These are phyloP conservation scores for Agriopis leucophaearia DNA, from an alignment of 2,888 invertebrate genomes.

Conservation along the genomic window DNA sequence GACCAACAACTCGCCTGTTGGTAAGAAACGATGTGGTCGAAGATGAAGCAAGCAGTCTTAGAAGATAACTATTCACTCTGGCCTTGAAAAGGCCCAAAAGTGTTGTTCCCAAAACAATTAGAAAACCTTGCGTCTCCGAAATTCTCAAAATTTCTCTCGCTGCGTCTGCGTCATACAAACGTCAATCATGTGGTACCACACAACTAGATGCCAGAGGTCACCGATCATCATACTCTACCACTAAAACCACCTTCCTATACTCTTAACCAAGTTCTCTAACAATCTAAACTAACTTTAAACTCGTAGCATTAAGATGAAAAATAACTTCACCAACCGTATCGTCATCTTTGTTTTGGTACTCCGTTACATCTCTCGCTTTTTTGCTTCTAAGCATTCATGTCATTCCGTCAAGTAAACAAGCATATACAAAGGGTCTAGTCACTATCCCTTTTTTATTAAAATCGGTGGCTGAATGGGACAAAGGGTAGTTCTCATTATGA, in stretches of 20 bases:
- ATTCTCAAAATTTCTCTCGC: slow-evolving; percentile 75
- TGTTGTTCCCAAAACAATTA: slow-evolving; percentile 53
- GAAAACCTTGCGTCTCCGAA: slow-evolving; percentile 60
- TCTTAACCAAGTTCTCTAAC: slow-evolving; percentile 37
- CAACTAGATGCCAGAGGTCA: slow-evolving; percentile 79
- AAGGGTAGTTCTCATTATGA: slow-evolving; percentile 80
- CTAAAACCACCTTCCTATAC: slow-evolving; percentile 46
- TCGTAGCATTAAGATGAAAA: slow-evolving; percentile 46
- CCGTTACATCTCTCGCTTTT: slow-evolving; percentile 70
- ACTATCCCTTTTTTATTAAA: slow-evolving; percentile 82
- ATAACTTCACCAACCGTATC: slow-evolving; percentile 48
- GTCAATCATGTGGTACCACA: slow-evolving; percentile 79
- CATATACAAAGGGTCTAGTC: slow-evolving; percentile 73
- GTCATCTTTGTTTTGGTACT: slow-evolving; percentile 53
- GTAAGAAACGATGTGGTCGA: no score
- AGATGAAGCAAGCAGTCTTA: no score
- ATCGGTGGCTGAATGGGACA: slow-evolving; percentile 79
- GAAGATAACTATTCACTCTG: neutral
- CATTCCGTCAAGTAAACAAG: slow-evolving; percentile 79
- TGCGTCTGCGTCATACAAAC: slow-evolving; percentile 75
- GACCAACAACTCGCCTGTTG: no score
- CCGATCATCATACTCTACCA: slow-evolving; percentile 71
- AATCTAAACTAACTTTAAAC: slow-evolving; percentile 52
- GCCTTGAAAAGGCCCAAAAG: slow-evolving; percentile 15
- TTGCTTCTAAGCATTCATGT: slow-evolving; percentile 78